Conservation (phyloP, 2,797 vertebrate species). For the Schizopygopsis pylzovi region DNA sequence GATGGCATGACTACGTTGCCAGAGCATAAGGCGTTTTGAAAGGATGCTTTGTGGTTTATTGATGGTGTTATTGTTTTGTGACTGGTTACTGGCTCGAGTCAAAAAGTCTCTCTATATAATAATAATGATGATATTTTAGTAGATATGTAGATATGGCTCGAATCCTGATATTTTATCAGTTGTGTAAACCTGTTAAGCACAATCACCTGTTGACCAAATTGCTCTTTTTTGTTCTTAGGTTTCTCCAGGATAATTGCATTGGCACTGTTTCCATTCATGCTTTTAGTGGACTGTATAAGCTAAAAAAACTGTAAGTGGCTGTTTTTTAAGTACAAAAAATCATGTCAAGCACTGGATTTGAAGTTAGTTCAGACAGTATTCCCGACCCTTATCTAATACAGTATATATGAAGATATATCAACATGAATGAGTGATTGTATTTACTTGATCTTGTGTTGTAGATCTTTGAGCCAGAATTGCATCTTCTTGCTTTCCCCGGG, state of each 20-base stretch:
- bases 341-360: background rate
- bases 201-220: background rate
- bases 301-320: constrained; percentile 73
- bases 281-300: constrained; percentile 70
- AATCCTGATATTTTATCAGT: background rate
- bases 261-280: constrained; percentile 67
- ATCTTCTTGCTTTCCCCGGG: constrained; percentile 69
- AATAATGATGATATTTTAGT: background rate
- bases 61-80: background rate
- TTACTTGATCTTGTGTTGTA: constrained; percentile 50
- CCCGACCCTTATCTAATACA: background rate
- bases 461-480: constrained; percentile 74
- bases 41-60: background rate
- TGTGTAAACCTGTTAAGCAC: background rate
- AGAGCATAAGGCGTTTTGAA: background rate
- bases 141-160: background rate
- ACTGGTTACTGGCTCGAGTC: background rate
- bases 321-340: background rate
- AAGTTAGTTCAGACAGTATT: background rate
- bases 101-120: background rate
- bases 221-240: constrained; percentile 48
- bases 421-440: background rate
- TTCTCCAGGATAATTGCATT: constrained; percentile 75
- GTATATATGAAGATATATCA: background rate
- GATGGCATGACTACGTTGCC: background rate